Base-by-base conservation (phyloP, 2,888 invertebrate species). In the Monoplex corrugatus region DNA sequence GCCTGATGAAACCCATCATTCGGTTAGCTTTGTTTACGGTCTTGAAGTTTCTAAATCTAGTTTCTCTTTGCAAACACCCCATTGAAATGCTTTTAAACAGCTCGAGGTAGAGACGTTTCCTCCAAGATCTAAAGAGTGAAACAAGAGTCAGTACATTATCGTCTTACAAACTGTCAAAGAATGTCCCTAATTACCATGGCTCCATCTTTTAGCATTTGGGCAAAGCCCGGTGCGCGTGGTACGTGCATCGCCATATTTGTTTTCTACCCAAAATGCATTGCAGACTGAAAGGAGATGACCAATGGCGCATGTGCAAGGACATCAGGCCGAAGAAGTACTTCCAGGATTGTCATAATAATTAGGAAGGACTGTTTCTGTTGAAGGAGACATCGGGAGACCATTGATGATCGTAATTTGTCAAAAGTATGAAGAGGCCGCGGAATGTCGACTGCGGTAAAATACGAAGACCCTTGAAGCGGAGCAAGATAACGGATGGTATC, bases 381-480 rank as follows among this genome's bases (percentile, higher is more conserved):
- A 80, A 86, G 78, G 85, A 89, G 85, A 89, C 50, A 38, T 85
- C 50, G 85, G 63, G 75, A 89, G 89, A 80, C 88, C 50, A 83
- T 90, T 89, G 80, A 90, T 90, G 90, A 50, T 87, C 88, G 78
- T 82, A 88, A 72, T 86, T 82, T 90, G 68, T 84, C 89, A 91
- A 92, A 93, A 95, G 93, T 94, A 98, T 99, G 99, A 99, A 99
- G 98, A 98, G 99, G 97, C 92, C 92, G 91, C 98, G 99, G 97
- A 99, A 98, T 98, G 98, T 98, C 97, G 99, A 99, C 97, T 98
- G 98, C 97, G 98, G 95, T 97, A 99, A 99, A 97, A 97, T 98
- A 97, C 95, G 96, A 93, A 98, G 99, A 97, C 98, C 98, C 97
- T 97, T 98, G 97, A 99, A 98, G 97, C 98, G 98, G 97, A 98